phyloP scores from a whole-genome alignment of 2,888 invertebrate genomes.

The Standfussiana lucernea region DNA sequence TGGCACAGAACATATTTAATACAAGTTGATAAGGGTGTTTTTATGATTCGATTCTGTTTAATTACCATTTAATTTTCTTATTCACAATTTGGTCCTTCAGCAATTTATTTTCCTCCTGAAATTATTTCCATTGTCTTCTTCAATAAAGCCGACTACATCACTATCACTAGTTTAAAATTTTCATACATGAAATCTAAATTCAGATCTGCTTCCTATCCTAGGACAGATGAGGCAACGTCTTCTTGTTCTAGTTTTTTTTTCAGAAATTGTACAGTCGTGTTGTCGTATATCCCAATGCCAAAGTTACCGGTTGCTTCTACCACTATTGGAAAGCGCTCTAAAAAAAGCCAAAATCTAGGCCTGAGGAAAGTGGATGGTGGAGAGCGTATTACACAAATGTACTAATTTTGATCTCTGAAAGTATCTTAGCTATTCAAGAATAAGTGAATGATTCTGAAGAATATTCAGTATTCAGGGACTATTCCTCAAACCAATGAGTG shows the following conservation, averaged over 20 bases:
- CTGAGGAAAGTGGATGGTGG: too few relatives aligned
- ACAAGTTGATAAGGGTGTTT: neutral
- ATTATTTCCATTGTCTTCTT: neutral
- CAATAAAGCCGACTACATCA: neutral
- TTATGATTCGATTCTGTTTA: constrained; percentile 13
- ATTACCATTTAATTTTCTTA: neutral
- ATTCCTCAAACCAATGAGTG: too few relatives aligned
- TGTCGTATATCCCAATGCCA: too few relatives aligned
- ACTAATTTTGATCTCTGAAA: too few relatives aligned
- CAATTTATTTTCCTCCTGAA: neutral
- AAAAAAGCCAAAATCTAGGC: too few relatives aligned
- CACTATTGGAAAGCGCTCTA: too few relatives aligned
- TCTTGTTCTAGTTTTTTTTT: neutral
- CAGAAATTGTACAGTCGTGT: too few relatives aligned
- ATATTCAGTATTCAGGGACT: too few relatives aligned
- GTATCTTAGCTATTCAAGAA: too few relatives aligned
- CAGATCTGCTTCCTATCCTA: neutral
- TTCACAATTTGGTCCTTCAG: neutral
- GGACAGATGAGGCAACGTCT: neutral
- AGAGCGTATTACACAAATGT: too few relatives aligned
- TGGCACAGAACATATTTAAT: constrained; percentile 10
- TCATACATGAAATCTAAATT: neutral
- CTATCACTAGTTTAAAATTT: neutral
- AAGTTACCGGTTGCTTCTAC: too few relatives aligned
- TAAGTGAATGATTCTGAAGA: too few relatives aligned